Percentiles rank a stretch among this genome's conserved stretches.
These are phyloP conservation scores for Lobophora halterata DNA, from an alignment of 2,888 invertebrate species.

Conservation along the genomic window DNA sequence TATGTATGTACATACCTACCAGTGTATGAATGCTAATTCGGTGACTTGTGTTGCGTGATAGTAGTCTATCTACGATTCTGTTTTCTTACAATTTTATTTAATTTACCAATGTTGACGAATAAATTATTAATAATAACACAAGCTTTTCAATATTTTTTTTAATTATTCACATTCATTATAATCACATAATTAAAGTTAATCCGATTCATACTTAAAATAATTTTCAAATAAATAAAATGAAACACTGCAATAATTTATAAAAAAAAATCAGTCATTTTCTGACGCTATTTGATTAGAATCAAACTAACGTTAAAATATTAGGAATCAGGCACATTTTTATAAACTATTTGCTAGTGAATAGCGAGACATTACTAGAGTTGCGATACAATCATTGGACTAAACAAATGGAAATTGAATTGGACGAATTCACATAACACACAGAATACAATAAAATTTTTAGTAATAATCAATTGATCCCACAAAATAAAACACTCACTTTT, in stretches of 20 bases:
- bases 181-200: constrained; percentile 79
- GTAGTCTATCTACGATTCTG: too few species aligned
- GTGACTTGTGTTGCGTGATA: too few species aligned
- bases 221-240: constrained; percentile 75
- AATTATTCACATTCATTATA: constrained; percentile 77
- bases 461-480: constrained; percentile 59
- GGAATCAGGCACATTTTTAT: constrained; percentile 77
- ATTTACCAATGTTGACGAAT: too few species aligned
- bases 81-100: too few species aligned
- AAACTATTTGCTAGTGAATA: constrained; percentile 66
- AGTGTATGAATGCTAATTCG: too few species aligned
- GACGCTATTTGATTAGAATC: constrained; percentile 76
- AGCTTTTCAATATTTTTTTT: constrained; percentile 65
- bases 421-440: constrained; percentile 59
- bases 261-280: constrained; percentile 78
- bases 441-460: constrained; percentile 47
- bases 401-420: constrained; percentile 46
- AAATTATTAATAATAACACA: constrained; percentile 36
- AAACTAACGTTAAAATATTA: constrained; percentile 74
- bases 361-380: constrained; percentile 42
- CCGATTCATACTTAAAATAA: constrained; percentile 77
- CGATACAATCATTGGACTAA: constrained; percentile 39
- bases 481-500: constrained; percentile 69
- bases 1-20: too few species aligned
- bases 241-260: constrained; percentile 79